Base-by-base conservation (phyloP, 1,140 invertebrate species). In the Gryon sp. region DNA sequence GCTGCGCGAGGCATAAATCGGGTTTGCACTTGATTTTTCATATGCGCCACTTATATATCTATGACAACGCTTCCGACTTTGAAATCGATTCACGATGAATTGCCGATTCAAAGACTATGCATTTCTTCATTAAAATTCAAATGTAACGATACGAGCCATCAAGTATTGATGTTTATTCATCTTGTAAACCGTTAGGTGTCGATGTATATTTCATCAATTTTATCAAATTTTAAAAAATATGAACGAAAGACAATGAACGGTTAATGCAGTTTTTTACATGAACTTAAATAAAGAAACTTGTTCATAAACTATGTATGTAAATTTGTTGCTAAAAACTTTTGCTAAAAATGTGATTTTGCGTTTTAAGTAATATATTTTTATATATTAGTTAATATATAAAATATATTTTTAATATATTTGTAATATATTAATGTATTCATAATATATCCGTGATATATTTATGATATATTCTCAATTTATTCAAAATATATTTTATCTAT, bases 21-120 rank as follows among this genome's bases (percentile, higher is more conserved):
- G 11, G 32, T 59, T 24, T 59, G 14, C 26, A 59, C 26, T 60
- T 60, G 57, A 60, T 46, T 60, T 48, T 48, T 60, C 18, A 38
- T 38, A 8, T 26, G 15, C 12, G 41, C 14, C 26, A 48, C 19
- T 60, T 48, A 60, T 48, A 20, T 38, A 16, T 48, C 57, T 1
- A 26, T 60, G 57, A 60, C 43, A 26, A 26, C 14, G 22, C 20
- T 16, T 16, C 2, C 43, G 20, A 60, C 41, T 60, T 60, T 36
- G 8, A 26, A 60, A 41, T 38, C 24, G 20, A 46, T 59, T 28
- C 20, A 9, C 15, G 24, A 15, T n/a, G 2, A 38, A 22, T 41
- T 15, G 22, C 4, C 24, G 12, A 41, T 26, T 55, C n/a, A 41
- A 41, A 28, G 40, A 11, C 6, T 28, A 5, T 36, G 6, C 8